phyloP scores from a whole-genome alignment of 2,888 invertebrate species.

The Cryptus viduatorius region DNA sequence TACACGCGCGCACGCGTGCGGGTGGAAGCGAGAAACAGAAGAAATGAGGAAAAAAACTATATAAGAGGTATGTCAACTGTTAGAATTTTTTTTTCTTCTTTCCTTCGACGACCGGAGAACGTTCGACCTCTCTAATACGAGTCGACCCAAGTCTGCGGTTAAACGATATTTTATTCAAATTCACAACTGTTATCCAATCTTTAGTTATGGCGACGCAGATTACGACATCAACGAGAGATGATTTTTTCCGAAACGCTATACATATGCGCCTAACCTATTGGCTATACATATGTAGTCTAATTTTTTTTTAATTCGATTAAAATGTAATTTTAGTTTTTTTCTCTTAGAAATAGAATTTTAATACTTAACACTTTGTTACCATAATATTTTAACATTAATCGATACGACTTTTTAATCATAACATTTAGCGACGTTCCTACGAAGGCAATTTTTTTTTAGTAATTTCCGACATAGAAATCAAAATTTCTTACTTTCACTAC shows the following conservation, averaged over 20 bases:
- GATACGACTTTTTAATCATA: no score
- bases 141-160: conserved; percentile 67
- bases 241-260: conserved; percentile 7
- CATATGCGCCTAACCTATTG: no score
- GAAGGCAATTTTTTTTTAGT: no score
- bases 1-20: conserved; percentile 63
- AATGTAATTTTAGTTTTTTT: no score
- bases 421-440: no score
- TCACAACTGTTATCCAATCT: conserved; percentile 57
- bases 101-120: conserved; percentile 24
- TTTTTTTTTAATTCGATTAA: not conserved
- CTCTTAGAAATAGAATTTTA: no score
- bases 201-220: conserved; percentile 31
- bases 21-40: conserved; percentile 64
- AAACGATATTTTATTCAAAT: conserved; percentile 80
- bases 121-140: conserved; percentile 69
- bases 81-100: conserved; percentile 21
- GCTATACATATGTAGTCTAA: not conserved
- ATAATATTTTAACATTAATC: no score
- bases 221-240: conserved; percentile 44
- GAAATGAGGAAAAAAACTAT: conserved; percentile 57
- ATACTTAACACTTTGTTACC: no score
- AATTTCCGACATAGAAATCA: no score
- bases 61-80: conserved; percentile 57
- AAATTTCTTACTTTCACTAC: no score